Evolutionary conservation across 1,140 invertebrate species (phyloP).

Genomic region (Propsilocerus akamusi): DNA sequence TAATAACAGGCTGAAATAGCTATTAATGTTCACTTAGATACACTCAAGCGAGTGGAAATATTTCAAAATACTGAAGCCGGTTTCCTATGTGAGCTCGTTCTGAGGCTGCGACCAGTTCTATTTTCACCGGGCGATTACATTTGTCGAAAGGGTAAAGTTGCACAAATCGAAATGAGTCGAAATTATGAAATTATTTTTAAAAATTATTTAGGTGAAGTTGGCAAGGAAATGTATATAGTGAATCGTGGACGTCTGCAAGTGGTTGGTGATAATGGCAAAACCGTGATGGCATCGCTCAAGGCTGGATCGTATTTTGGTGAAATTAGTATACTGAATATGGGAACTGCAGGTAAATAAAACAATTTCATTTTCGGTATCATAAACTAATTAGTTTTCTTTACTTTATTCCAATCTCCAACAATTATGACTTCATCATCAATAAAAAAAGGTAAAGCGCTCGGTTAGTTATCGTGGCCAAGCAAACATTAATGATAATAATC

Average conservation of each 20-base stretch:
- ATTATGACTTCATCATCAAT: no score
- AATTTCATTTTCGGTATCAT: no score
- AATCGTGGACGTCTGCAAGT: constrained; percentile 91
- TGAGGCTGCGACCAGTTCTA: constrained; percentile 81
- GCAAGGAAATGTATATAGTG: constrained; percentile 99
- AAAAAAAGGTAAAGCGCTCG: neutral
- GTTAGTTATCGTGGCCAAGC: constrained; percentile 1
- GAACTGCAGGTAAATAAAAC: constrained; percentile 94
- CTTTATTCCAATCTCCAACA: no score
- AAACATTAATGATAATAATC: constrained; percentile 2
- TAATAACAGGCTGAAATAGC: constrained; percentile 70
- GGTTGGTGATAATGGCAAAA: constrained; percentile 91
- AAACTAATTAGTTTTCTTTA: no score
- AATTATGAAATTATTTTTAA: constrained; percentile 2
- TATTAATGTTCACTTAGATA: constrained; percentile 97
- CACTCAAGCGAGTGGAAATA: constrained; percentile 92
- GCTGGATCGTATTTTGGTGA: constrained; percentile 98
- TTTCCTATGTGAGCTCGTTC: constrained; percentile 91
- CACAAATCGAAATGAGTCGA: no score
- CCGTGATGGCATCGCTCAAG: constrained; percentile 87
- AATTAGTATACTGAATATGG: constrained; percentile 99
- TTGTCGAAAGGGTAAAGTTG: constrained; percentile 81
- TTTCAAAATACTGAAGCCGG: constrained; percentile 98
- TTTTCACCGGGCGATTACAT: constrained; percentile 98
- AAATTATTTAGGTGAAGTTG: constrained; percentile 70